These are phyloP conservation scores for Hirtodrosophila cameraria DNA, from an alignment of 2,888 invertebrate species.

Conservation along the genomic window DNA sequence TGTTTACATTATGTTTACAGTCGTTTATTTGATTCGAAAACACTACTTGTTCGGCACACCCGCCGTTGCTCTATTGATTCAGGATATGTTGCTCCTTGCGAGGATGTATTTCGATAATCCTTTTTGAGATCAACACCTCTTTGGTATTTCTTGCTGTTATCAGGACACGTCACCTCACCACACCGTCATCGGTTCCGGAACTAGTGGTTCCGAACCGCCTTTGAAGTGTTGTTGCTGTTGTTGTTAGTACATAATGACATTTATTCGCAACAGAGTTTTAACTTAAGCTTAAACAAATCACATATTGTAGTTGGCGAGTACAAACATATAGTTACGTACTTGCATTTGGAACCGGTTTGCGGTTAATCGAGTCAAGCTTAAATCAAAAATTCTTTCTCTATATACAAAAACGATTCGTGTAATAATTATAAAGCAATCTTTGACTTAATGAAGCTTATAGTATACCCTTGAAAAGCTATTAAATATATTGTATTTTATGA, in stretches of 20 bases:
- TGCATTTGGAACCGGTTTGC: constrained; percentile 33
- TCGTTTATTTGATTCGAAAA: too few species aligned
- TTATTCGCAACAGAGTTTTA: constrained; percentile 57
- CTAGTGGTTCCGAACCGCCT: too few species aligned
- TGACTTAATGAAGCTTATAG: constrained; percentile 1
- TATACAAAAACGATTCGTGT: constrained; percentile 16
- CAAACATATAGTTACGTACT: constrained; percentile 31
- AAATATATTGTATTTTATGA: background rate
- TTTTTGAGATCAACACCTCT: too few species aligned
- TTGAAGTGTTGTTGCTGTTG: too few species aligned
- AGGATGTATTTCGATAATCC: too few species aligned
- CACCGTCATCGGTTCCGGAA: too few species aligned
- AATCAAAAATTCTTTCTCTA: constrained; percentile 21
- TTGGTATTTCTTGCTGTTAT: too few species aligned
- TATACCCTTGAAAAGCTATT: constrained; percentile 14
- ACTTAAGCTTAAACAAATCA: constrained; percentile 62
- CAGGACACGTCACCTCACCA: too few species aligned
- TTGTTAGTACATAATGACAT: constrained; percentile 48
- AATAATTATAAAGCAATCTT: constrained; percentile 12
- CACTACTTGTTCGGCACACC: too few species aligned
- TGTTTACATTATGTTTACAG: too few species aligned
- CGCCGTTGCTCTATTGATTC: too few species aligned
- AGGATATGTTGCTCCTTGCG: too few species aligned
- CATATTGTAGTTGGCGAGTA: constrained; percentile 52
- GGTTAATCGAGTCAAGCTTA: constrained; percentile 7